A percentile compares a stretch with the other conserved stretches of the same genome.
These are phyloP conservation scores for Nannoperca obscura DNA, from an alignment of 2,797 vertebrate genomes.

Conservation along the genomic window DNA sequence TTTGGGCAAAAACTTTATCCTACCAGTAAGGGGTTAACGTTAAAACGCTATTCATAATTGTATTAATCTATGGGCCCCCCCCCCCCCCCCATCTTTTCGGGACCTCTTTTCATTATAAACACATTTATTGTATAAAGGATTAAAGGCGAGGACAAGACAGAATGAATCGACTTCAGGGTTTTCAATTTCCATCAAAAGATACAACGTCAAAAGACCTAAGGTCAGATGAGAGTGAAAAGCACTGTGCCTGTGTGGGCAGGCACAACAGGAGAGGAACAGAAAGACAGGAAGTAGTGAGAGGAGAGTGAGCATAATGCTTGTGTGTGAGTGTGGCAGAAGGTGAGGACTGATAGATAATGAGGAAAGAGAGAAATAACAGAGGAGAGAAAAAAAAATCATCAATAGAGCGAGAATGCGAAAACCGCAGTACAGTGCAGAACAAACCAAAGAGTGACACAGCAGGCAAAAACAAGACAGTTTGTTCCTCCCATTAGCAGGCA, in stretches of 20 bases:
- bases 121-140: conserved; percentile 29
- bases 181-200: conserved; percentile 43
- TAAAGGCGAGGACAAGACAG: conserved; percentile 25
- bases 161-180: conserved; percentile 42
- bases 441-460: conserved; percentile 46
- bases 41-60: background rate
- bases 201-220: conserved; percentile 12
- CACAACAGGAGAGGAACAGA: conserved; percentile 14
- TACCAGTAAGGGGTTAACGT: conserved; percentile 1
- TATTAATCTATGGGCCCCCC: background rate
- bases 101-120: conserved; percentile 26
- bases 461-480: conserved; percentile 52
- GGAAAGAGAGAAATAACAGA: conserved; percentile 23
- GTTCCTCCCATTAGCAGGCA: conserved; percentile 54
- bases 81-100: background rate
- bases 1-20: background rate
- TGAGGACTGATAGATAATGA: conserved; percentile 24
- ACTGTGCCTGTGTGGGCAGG: conserved; percentile 11
- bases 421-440: conserved; percentile 16
- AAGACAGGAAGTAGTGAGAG: background rate
- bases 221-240: conserved; percentile 34
- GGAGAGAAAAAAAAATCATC: conserved; percentile 30
- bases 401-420: conserved; percentile 22
- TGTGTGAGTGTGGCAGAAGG: conserved; percentile 7
- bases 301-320: background rate